Evolutionary conservation across 2,113 vertebrate species (phyloP).

Genomic region (Bufo gargarizans): DNA sequence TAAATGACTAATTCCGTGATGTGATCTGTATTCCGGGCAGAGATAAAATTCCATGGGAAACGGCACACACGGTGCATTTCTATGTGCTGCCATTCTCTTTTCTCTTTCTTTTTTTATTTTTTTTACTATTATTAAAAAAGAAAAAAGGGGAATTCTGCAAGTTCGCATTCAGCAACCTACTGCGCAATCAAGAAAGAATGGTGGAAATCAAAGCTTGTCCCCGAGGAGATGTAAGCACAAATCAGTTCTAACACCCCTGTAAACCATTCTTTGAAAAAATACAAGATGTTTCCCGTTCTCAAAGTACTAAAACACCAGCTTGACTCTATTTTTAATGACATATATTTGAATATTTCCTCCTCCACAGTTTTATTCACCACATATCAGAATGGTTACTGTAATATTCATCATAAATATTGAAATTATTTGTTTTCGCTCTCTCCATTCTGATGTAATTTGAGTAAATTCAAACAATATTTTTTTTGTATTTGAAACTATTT

Average conservation of each 20-base stretch:
- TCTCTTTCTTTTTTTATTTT: neutral
- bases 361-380: neutral
- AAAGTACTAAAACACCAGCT: conserved; percentile 38
- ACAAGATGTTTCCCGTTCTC: conserved; percentile 61
- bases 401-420: conserved; percentile 17
- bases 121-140: neutral
- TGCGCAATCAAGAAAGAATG: conserved; percentile 65
- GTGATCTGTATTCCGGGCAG: conserved; percentile 64
- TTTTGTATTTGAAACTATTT: neutral
- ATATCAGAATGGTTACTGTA: conserved; percentile 18
- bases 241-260: conserved; percentile 66
- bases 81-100: neutral
- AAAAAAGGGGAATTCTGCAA: conserved; percentile 57
- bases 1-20: conserved; percentile 65
- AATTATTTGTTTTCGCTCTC: neutral
- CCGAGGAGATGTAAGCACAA: conserved; percentile 62
- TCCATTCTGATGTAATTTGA: neutral
- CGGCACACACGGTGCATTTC: neutral
- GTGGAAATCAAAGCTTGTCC: conserved; percentile 66
- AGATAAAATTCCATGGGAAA: conserved; percentile 11
- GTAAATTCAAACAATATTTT: neutral
- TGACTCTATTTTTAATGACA: conserved; percentile 47
- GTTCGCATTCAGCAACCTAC: conserved; percentile 61
- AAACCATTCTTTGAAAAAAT: conserved; percentile 66
- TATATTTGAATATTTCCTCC: conserved; percentile 17